phyloP scores from a whole-genome alignment of 2,113 vertebrate species.

The Ranitomeya variabilis region DNA sequence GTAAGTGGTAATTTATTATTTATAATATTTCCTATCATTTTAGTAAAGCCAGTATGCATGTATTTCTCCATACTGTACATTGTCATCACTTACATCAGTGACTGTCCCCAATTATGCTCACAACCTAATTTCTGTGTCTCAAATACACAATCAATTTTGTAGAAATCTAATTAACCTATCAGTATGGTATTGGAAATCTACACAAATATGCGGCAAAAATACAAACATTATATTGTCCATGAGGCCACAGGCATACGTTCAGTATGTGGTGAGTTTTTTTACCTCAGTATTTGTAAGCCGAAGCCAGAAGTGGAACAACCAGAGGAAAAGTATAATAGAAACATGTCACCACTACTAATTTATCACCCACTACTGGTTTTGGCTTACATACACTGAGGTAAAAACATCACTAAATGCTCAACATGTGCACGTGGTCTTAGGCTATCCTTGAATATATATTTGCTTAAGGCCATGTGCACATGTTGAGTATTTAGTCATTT shows the following conservation, averaged over 20 bases:
- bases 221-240: neutral
- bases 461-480: too few species aligned
- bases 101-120: neutral
- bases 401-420: too few species aligned
- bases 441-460: neutral
- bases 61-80: neutral
- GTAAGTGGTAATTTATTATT: neutral
- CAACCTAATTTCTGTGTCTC: neutral
- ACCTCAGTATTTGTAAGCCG: too few species aligned
- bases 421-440: too few species aligned
- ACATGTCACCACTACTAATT: too few species aligned
- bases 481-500: too few species aligned
- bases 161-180: neutral
- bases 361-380: too few species aligned
- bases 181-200: neutral
- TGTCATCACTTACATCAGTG: neutral
- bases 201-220: neutral
- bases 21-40: neutral
- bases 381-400: too few species aligned
- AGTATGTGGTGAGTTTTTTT: too few species aligned
- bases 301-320: too few species aligned
- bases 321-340: too few species aligned
- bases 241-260: too few species aligned
- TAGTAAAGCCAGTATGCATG: neutral
- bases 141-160: neutral